Evolutionary conservation across 2,113 vertebrate species (phyloP).

Genomic region (Lampris megalopsis): DNA sequence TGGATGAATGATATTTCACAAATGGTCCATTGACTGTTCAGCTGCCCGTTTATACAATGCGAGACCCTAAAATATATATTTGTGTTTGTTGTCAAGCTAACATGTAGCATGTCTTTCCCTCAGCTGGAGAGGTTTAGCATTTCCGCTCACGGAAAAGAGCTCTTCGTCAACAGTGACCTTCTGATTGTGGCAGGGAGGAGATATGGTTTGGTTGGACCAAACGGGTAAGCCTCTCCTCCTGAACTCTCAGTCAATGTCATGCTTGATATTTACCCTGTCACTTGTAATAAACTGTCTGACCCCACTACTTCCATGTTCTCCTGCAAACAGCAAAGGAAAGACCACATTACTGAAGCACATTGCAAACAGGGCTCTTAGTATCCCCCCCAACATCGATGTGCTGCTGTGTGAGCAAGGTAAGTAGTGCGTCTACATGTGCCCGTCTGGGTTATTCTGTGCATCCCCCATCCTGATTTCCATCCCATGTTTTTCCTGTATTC

Average conservation of each 20-base stretch:
- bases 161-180: constrained; percentile 93
- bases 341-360: constrained; percentile 95
- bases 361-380: constrained; percentile 90
- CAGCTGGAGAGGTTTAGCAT: constrained; percentile 95
- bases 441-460: neutral
- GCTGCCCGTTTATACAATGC: too few relatives aligned
- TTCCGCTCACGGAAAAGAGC: constrained; percentile 93
- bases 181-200: constrained; percentile 91
- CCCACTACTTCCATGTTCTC: neutral
- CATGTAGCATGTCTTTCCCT: neutral
- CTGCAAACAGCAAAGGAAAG: constrained; percentile 88
- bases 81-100: neutral
- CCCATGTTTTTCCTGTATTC: neutral
- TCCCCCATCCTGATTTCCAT: neutral
- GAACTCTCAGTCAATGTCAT: neutral
- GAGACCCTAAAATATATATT: too few relatives aligned
- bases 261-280: neutral
- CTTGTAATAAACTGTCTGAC: neutral
- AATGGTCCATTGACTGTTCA: too few relatives aligned
- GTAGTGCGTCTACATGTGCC: neutral
- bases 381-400: constrained; percentile 94
- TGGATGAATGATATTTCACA: too few relatives aligned
- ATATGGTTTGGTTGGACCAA: constrained; percentile 94
- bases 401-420: constrained; percentile 94
- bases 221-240: constrained; percentile 83